Base-by-base conservation (phyloP, 2,797 vertebrate species). In the Amazona finschi region DNA sequence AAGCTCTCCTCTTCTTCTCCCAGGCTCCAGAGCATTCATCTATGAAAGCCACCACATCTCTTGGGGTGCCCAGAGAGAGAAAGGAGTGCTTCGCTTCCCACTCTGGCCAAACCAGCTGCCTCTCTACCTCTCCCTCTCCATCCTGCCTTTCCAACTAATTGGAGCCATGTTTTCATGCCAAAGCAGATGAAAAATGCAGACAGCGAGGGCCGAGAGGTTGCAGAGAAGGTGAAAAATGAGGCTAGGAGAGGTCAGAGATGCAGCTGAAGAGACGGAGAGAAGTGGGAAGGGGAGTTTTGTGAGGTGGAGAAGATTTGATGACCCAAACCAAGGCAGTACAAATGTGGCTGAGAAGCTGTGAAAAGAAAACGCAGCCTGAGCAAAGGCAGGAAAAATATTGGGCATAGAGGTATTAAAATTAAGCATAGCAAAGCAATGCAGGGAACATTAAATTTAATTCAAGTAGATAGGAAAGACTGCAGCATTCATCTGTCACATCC, bases 171-270 rank as follows among this genome's bases (percentile, higher is more conserved):
- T 91, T 91, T 38, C 74, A 53, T 93, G 94, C 83, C 89, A 94
- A 77, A 91, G 52, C 41, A 33, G 76, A 88, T 84, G 83, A 91
- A 79, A 96, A 96, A 94, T 62, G 64, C 80, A 74, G 65, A 10
- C 4, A 3, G 47, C 1, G 21, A 95, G 30, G 80, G 65, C 53
- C 18, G 39, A 75, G 73, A 81, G 43, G 39, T 87, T 83, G 47
- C 36, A 73, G 64, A 79, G 94, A 47, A 94, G 71, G 71, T 94
- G 80, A 94, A 95, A 94, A 94, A 91, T 72, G 60, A 93, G 36
- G 24, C 57, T 79, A 33, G 28, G 30, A 43, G 43, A 87, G 92
- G 81, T 93, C 89, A 92, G 81, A 65, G 89, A 88, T 88, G 60
- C 66, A 86, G 52, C 21, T 8, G 1, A 47, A 78, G 71, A 92